These are phyloP conservation scores for Limosa lapponica DNA, from an alignment of 2,797 vertebrate species.

Conservation along the genomic window DNA sequence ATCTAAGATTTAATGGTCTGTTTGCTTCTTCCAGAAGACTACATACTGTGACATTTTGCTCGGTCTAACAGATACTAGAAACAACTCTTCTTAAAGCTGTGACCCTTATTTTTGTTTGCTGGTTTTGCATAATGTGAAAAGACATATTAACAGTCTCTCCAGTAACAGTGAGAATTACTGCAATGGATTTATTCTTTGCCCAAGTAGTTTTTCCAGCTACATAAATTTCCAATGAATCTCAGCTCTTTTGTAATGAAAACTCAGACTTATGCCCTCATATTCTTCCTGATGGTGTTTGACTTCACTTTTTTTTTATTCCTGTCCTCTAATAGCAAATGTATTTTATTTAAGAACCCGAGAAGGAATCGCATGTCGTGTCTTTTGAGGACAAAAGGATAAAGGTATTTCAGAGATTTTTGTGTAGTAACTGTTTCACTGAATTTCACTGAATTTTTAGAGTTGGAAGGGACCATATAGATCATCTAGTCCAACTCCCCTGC, in stretches of 20 bases:
- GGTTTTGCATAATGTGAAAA: conserved; percentile 17
- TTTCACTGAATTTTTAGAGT: no score
- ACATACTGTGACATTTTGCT: conserved; percentile 43
- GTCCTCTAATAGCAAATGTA: background rate
- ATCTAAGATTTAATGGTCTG: conserved; percentile 36
- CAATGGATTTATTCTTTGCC: background rate
- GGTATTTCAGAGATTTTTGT: background rate
- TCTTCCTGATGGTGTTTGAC: background rate
- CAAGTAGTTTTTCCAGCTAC: background rate
- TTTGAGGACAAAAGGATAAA: background rate
- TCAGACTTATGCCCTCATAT: background rate
- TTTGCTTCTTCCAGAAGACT: conserved; percentile 28
- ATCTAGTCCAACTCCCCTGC: no score
- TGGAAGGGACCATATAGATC: no score
- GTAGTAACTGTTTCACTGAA: background rate
- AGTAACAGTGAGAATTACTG: background rate
- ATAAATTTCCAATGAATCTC: background rate
- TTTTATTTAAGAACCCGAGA: background rate
- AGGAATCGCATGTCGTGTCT: rapidly evolving
- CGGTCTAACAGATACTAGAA: conserved; percentile 13
- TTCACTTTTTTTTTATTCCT: background rate
- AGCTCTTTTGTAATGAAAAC: background rate
- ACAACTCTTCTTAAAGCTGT: conserved; percentile 17
- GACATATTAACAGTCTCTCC: background rate
- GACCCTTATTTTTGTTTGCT: conserved; percentile 31